Evolutionary conservation across 2,888 invertebrate genomes (phyloP), one percentile per base, ranked within the genome.

Genomic region (Drosophila hawaiiensis): DNA sequence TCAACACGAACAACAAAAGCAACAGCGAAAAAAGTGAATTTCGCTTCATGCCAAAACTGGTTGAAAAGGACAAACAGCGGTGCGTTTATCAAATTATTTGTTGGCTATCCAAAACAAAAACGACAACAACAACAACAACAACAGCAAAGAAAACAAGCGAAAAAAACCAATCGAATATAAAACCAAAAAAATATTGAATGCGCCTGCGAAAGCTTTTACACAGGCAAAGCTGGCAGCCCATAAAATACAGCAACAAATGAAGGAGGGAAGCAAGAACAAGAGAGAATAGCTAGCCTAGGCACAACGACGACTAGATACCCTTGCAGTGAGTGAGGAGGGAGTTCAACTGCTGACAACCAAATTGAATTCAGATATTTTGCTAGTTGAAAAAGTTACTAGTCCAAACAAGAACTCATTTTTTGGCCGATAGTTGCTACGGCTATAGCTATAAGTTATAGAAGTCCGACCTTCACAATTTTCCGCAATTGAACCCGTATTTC

Each of bases 71-170:
- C 78, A 79, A 61, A 77, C 56, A 61, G 76, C 62, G 66, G 28
- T 62, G 60, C 55, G 75, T 73, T 84, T 87, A 87, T 90, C 50
- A 80, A 78, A 69, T 69, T 80, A 80, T 76, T 78, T 76, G 77
- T 68, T 67, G 76, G 69, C 22, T 55, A 66, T 53, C 47, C 25
- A 59, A 37, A 58, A 54, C 5, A 62, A 22, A 43, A 35, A 39
- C 10, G 14, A 37, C 54, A 56, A 54, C 12, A 47, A 54, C 5
- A 62, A n/a, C 39, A 29, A 29, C 29, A 35, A 43, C 9, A 25
- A 37, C 56, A 56, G 49, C 16, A n/a, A 56, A 19, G 2, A 39
- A 41, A 58, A 41, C 3, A 7, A 25, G 7, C 54, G 35, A 49
- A 55, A 60, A 49, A n/a, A 4, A 28, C n/a, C 22, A 50, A 41